phyloP scores from a whole-genome alignment of 2,888 invertebrate species.

The Cenopis cana region DNA sequence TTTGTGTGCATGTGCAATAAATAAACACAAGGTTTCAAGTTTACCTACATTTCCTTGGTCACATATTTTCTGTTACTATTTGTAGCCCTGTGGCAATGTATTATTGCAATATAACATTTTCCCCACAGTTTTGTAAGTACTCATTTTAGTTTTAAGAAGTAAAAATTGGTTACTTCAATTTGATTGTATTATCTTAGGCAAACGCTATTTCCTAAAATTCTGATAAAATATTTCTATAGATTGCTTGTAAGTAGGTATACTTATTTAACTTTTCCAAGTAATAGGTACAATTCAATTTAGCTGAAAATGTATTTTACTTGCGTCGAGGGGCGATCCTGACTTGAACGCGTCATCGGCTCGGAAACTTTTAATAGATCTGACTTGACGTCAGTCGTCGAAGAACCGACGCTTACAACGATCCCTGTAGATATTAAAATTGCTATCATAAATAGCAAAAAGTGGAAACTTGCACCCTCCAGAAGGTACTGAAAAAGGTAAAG shows the following conservation, averaged over 20 bases:
- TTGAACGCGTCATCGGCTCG: slow-evolving; percentile 60
- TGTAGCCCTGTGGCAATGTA: too few species aligned
- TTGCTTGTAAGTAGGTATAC: not conserved
- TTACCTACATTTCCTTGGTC: not conserved
- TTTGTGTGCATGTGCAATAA: not conserved
- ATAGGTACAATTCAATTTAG: slow-evolving; percentile 1
- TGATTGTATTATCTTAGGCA: not conserved
- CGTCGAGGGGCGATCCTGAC: slow-evolving; percentile 35
- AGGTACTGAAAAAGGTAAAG: not conserved
- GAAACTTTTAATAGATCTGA: slow-evolving; percentile 72
- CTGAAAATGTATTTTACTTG: slow-evolving; percentile 23
- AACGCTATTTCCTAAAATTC: too few species aligned
- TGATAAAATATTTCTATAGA: not conserved
- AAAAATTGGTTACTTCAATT: not conserved
- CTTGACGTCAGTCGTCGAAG: slow-evolving; percentile 56
- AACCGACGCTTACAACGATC: slow-evolving; percentile 26
- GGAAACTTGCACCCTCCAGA: too few species aligned
- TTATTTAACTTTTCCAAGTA: not conserved
- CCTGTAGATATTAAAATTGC: slow-evolving; percentile 2
- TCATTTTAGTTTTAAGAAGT: too few species aligned
- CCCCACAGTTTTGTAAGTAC: too few species aligned
- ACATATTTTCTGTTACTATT: not conserved
- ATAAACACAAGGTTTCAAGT: not conserved
- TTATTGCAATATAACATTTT: too few species aligned
- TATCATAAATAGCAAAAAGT: not conserved